These are phyloP conservation scores for Beroe ovata DNA, from an alignment of 37 sponge, comb jelly and placozoan genomes.

Conservation along the genomic window DNA sequence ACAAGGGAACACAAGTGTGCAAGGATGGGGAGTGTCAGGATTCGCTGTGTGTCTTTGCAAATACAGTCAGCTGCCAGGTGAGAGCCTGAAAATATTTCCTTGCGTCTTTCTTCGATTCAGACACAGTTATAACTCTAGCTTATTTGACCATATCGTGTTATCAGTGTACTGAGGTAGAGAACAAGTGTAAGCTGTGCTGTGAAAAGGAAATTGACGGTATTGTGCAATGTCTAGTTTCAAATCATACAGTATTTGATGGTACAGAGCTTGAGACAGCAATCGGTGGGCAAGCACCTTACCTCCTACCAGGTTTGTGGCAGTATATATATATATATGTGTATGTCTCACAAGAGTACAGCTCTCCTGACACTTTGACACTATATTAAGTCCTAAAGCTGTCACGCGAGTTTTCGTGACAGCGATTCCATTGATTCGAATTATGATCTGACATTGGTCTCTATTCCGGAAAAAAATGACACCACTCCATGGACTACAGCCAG, in stretches of 20 bases:
- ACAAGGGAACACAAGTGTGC: slow-evolving; percentile 30
- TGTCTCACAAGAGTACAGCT: too few relatives aligned
- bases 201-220: slow-evolving; percentile 36
- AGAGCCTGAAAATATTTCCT: too few relatives aligned
- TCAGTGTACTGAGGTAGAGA: slow-evolving; percentile 30
- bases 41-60: background rate
- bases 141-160: background rate
- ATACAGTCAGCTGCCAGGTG: slow-evolving; percentile 61
- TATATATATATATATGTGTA: too few relatives aligned
- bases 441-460: too few relatives aligned
- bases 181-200: slow-evolving; percentile 63
- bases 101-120: background rate
- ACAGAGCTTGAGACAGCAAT: background rate
- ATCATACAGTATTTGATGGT: background rate
- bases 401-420: too few relatives aligned
- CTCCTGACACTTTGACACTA: too few relatives aligned
- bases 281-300: background rate
- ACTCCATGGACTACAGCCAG: background rate
- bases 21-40: background rate
- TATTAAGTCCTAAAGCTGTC: too few relatives aligned
- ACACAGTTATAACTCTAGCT: background rate
- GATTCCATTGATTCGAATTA: too few relatives aligned
- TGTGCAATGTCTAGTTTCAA: slow-evolving; percentile 17
- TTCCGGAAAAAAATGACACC: too few relatives aligned
- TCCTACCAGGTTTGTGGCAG: background rate